These are phyloP conservation scores for Poeciliopsis turneri DNA, from an alignment of 2,797 vertebrate genomes.

Conservation along the genomic window DNA sequence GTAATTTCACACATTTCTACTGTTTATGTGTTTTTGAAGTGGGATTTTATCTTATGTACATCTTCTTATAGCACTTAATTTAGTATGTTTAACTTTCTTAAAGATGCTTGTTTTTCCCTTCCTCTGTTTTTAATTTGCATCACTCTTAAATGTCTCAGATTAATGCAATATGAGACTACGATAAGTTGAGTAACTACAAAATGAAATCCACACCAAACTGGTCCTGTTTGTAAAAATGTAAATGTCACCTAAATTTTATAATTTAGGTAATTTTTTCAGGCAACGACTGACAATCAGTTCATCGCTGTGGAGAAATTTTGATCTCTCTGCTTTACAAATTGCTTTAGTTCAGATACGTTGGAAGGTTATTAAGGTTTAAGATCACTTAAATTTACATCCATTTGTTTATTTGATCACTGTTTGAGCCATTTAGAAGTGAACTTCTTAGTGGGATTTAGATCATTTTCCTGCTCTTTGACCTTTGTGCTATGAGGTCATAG, in stretches of 20 bases:
- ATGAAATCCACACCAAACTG: not conserved
- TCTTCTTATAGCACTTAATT: not conserved
- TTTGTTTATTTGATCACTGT: not conserved
- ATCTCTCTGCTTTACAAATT: not conserved
- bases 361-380: not conserved
- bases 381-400: not conserved
- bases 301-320: not conserved
- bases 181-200: not conserved
- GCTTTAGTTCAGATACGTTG: not conserved
- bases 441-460: not conserved
- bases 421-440: not conserved
- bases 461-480: not conserved
- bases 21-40: not conserved
- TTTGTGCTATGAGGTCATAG: not conserved
- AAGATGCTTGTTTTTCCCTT: not conserved
- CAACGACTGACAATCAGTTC: not conserved
- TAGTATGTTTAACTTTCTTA: not conserved
- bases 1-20: not conserved
- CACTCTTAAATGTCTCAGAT: not conserved
- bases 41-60: not conserved
- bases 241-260: not conserved
- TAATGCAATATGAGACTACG: not conserved
- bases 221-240: not conserved
- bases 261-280: not conserved
- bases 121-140: not conserved